phyloP scores from a whole-genome alignment of 2,888 invertebrate species.

The Himalopsyche anomala region DNA sequence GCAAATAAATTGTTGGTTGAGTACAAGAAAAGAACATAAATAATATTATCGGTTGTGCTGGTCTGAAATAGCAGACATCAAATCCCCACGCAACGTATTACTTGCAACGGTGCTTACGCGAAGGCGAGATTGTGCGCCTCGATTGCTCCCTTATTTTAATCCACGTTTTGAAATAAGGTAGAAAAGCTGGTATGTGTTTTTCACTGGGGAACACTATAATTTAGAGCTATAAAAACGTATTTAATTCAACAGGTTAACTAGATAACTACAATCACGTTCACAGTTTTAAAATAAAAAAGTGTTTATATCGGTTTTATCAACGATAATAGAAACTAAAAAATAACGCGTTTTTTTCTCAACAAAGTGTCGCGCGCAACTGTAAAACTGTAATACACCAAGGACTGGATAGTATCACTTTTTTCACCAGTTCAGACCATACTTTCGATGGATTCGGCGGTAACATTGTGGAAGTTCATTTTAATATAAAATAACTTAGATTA shows the following conservation, averaged over 20 bases:
- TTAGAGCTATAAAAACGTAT: slow-evolving; percentile 9
- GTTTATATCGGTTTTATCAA: no score
- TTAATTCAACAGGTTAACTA: slow-evolving; percentile 19
- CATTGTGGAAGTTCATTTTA: no score
- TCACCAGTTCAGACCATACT: no score
- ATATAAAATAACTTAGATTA: no score
- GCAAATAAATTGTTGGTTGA: slow-evolving; percentile 55
- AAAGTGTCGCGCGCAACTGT: no score
- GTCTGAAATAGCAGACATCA: slow-evolving; percentile 54
- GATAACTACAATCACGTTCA: not conserved
- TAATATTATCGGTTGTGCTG: slow-evolving; percentile 49
- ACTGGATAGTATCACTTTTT: no score
- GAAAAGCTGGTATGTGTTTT: not conserved
- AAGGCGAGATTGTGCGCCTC: slow-evolving; percentile 7
- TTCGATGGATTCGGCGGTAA: no score
- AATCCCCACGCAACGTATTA: slow-evolving; percentile 46
- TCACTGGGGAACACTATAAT: not conserved
- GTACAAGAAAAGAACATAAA: slow-evolving; percentile 47
- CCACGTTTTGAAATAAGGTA: slow-evolving; percentile 6
- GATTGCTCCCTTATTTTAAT: slow-evolving; percentile 31
- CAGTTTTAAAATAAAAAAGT: no score
- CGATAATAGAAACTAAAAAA: no score
- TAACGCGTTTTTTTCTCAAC: no score
- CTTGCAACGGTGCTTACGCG: slow-evolving; percentile 7
- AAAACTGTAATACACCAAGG: no score